Evolutionary conservation across 1,140 invertebrate species (phyloP).

Genomic region (Pogonomyrmex barbatus): DNA sequence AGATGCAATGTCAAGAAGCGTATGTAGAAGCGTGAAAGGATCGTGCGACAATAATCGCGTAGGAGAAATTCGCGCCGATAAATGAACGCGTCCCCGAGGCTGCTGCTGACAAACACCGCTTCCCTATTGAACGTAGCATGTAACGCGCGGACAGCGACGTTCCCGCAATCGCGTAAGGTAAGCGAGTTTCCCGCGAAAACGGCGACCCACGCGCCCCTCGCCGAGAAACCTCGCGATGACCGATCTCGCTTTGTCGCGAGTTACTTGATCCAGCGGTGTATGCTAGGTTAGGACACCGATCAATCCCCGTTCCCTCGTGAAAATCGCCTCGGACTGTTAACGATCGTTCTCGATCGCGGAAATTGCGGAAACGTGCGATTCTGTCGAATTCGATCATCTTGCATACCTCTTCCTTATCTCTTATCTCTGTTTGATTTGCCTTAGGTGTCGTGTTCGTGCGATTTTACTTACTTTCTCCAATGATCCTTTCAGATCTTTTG

Average conservation of each 20-base stretch:
- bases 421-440: background rate
- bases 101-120: conserved; percentile 21
- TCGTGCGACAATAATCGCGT: background rate
- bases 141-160: background rate
- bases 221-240: background rate
- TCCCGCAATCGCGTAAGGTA: conserved; percentile 24
- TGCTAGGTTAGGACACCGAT: background rate
- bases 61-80: background rate
- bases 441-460: conserved; percentile 8
- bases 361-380: background rate
- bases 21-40: background rate
- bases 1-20: too few species aligned
- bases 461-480: conserved; percentile 7
- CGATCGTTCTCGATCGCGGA: background rate
- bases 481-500: conserved; percentile 65
- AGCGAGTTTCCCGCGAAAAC: background rate
- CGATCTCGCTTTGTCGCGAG: background rate
- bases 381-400: background rate
- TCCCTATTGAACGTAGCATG: conserved; percentile 30
- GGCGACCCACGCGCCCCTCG: background rate
- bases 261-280: background rate
- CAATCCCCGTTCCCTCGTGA: background rate
- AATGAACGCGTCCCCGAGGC: conserved; percentile 20
- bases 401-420: background rate
- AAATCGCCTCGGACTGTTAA: background rate